These are phyloP conservation scores for Heptranchias perlo DNA, from an alignment of 2,113 vertebrate species.

Conservation along the genomic window DNA sequence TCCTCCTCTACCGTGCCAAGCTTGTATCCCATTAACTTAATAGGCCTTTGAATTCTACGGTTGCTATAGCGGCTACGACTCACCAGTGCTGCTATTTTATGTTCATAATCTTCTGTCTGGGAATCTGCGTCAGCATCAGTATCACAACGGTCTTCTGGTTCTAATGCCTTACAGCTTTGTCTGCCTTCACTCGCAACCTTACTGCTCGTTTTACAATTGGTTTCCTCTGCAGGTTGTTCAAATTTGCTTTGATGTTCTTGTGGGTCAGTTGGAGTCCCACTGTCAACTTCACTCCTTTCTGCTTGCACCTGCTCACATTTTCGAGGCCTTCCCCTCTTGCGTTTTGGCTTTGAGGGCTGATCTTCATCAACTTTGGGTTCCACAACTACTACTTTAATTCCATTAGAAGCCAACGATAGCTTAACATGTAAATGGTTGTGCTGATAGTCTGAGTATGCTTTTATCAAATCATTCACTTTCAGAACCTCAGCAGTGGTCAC, in stretches of 20 bases:
- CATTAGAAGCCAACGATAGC: neutral
- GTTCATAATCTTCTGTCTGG: constrained; percentile 60
- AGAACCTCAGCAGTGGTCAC: constrained; percentile 77
- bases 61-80: constrained; percentile 68
- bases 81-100: constrained; percentile 47
- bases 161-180: constrained; percentile 41
- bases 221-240: neutral
- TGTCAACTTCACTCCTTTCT: neutral
- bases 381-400: constrained; percentile 33
- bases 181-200: neutral
- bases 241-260: neutral
- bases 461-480: constrained; percentile 74
- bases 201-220: neutral
- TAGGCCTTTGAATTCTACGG: constrained; percentile 70
- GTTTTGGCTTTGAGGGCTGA: constrained; percentile 53
- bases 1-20: constrained; percentile 64
- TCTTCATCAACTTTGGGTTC: constrained; percentile 40
- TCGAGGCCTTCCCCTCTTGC: constrained; percentile 78
- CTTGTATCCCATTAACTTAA: constrained; percentile 78
- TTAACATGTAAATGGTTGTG: constrained; percentile 40
- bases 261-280: neutral
- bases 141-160: constrained; percentile 43
- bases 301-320: constrained; percentile 49
- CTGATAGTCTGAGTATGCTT: constrained; percentile 64
- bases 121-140: constrained; percentile 42